Conservation (phyloP, 1,140 invertebrate species). For the Drosophila biarmipes region DNA sequence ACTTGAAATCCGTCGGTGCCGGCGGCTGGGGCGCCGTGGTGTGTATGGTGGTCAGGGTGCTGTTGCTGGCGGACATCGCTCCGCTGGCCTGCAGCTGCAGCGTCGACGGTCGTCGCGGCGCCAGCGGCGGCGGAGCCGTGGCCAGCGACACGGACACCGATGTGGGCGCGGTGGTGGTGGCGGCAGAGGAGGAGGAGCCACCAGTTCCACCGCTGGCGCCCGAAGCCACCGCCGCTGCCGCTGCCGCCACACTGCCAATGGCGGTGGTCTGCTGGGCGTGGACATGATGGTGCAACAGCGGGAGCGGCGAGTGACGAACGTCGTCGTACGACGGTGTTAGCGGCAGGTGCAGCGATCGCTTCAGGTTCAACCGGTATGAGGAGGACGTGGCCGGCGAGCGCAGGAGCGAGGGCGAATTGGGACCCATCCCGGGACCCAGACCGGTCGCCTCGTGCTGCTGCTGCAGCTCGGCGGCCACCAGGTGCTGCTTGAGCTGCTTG, state of each 20-base stretch:
- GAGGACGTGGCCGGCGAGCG: conserved; percentile 76
- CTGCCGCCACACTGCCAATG: conserved; percentile 66
- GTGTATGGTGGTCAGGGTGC: conserved; percentile 71
- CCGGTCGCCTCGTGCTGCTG: conserved; percentile 8
- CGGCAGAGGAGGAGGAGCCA: conserved; percentile 52
- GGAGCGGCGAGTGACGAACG: conserved; percentile 77
- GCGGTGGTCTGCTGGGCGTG: conserved; percentile 69
- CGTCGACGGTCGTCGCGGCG: conserved; percentile 74
- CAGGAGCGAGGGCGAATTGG: conserved; percentile 64
- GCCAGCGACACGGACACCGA: conserved; percentile 62
- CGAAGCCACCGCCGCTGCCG: conserved; percentile 32
- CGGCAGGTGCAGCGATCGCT: conserved; percentile 78
- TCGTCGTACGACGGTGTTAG: conserved; percentile 80
- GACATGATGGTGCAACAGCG: conserved; percentile 76
- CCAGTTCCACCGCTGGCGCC: conserved; percentile 32
- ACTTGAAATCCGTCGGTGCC: conserved; percentile 80
- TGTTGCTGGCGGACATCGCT: conserved; percentile 65
- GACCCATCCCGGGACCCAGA: conserved; percentile 11
- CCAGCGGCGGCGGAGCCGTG: conserved; percentile 56
- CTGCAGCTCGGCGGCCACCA: conserved; percentile 46
- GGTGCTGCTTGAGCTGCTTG: conserved; percentile 77
- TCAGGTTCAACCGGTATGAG: conserved; percentile 77
- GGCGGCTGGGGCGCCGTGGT: conserved; percentile 70
- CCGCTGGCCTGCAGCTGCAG: conserved; percentile 71
- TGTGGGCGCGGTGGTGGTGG: conserved; percentile 66